These are phyloP conservation scores for Microtus oregoni DNA, from an alignment of 2,113 vertebrate genomes.

Conservation along the genomic window DNA sequence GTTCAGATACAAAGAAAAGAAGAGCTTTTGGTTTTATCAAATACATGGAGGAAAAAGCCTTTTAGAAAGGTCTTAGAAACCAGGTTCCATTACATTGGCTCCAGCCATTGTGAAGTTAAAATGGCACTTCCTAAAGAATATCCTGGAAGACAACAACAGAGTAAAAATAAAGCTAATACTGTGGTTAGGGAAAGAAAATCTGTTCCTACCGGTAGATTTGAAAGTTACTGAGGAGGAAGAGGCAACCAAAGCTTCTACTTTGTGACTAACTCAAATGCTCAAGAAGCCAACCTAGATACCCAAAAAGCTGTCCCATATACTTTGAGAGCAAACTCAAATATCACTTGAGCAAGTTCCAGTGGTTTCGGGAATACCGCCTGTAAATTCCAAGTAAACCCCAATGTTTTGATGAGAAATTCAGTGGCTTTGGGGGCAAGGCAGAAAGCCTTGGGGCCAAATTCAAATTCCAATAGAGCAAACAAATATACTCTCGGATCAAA, in stretches of 20 bases:
- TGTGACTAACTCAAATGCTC: neutral
- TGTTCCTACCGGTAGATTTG: neutral
- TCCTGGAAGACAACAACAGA: fast-evolving
- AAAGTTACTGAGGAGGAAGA: neutral
- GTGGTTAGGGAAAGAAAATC: fast-evolving
- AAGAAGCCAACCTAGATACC: neutral
- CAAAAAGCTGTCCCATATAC: neutral
- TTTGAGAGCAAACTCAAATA: neutral
- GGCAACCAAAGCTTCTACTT: neutral
- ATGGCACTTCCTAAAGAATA: neutral
- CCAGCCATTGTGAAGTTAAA: conserved; percentile 41
- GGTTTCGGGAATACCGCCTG: neutral
- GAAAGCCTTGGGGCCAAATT: neutral
- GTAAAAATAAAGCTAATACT: neutral
- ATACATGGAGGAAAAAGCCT: neutral
- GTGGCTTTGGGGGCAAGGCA: fast-evolving
- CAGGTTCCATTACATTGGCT: neutral
- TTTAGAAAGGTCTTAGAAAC: conserved; percentile 40
- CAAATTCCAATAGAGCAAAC: neutral
- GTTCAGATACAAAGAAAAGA: neutral
- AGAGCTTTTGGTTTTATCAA: conserved; percentile 56
- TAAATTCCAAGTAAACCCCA: neutral
- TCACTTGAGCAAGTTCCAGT: neutral
- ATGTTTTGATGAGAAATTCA: neutral
- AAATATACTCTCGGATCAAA: neutral